Evolutionary conservation across 2,888 invertebrate species (phyloP), one percentile per base, ranked within the genome.

Genomic region (Malthinus flaveolus): DNA sequence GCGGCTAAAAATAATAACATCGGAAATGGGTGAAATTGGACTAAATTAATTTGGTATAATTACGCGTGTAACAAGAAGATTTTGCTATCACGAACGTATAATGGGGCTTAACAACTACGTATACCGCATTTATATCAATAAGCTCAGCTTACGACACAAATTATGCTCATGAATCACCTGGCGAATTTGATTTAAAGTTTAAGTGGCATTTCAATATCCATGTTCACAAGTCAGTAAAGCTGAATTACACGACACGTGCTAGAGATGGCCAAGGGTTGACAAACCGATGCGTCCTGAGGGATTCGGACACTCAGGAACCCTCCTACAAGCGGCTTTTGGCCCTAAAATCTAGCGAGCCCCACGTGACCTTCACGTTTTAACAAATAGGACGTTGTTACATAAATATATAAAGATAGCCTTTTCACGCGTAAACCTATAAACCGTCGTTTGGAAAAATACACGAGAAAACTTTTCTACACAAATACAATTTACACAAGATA

Each of bases 151-250:
- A 67, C 60, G 59, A 67, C 65, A 62, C 61, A 66, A 71, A 69
- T 69, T 68, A 67, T 66, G 59, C 49, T 62, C 64, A 69, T 72
- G 72, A 71, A 73, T 72, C 73, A 71, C 70, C 68, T 65, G 68
- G 68, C 60, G 71, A 71, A 74, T 74, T 74, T 74, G 74, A 75
- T 74, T 72, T 74, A 72, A 73, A 74, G 71, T 68, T 70, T 70
- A 71, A 72, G 72, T 72, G 74, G 73, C 73, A 73, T 75, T 75
- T 73, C 75, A 75, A 75, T 75, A 75, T 74, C 73, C 73, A 70
- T 70, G 71, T 68, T 67, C 71, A 71, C 71, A 71, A 73, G 70
- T 71, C 71, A 68, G 65, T 68, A 68, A 66, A 59, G 54, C 63
- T 63, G 69, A 70, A 71, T 70, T 70, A 70, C 66, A 65, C 59